Conservation (phyloP, 53 echinoderm and acorn worm genomes). For the Arbacia lixula region DNA sequence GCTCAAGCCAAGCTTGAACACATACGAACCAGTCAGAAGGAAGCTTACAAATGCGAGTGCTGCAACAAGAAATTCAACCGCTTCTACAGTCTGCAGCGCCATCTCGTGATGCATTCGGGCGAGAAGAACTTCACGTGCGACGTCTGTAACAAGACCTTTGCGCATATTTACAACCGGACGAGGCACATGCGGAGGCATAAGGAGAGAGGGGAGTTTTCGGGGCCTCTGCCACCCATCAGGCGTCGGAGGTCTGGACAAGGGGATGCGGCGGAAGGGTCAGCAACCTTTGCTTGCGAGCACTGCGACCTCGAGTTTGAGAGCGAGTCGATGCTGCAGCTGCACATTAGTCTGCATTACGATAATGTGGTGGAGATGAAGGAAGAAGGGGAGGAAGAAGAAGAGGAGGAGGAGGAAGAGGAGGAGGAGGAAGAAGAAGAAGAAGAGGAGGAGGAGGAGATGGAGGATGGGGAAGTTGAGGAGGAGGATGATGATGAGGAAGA, state of each 20-base stretch:
- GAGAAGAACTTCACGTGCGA: slow-evolving; percentile 95
- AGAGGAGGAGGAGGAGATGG: slow-evolving; percentile 31
- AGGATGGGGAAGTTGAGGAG: not conserved
- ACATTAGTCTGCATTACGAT: slow-evolving; percentile 57
- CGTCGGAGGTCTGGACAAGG: slow-evolving; percentile 27
- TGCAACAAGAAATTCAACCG: slow-evolving; percentile 87
- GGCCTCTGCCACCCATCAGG: slow-evolving; percentile 49
- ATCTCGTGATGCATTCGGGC: slow-evolving; percentile 90
- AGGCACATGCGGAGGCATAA: slow-evolving; percentile 86
- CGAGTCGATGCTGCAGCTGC: slow-evolving; percentile 71
- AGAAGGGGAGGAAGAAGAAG: slow-evolving; percentile 62
- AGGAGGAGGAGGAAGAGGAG: slow-evolving; percentile 22
- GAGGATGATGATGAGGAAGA: not conserved
- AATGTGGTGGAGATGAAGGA: slow-evolving; percentile 46
- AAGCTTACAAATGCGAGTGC: slow-evolving; percentile 77
- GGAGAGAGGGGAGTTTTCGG: slow-evolving; percentile 83
- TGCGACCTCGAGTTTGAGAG: slow-evolving; percentile 92
- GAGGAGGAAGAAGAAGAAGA: slow-evolving; percentile 24
- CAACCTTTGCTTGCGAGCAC: slow-evolving; percentile 73
- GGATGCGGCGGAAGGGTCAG: slow-evolving; percentile 40
- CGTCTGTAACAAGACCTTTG: slow-evolving; percentile 90
- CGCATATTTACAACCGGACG: slow-evolving; percentile 88
- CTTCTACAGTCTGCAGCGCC: slow-evolving; percentile 86
- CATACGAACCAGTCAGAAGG: slow-evolving; percentile 56
- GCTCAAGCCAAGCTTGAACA: slow-evolving; percentile 78